Evolutionary conservation across 2,888 invertebrate species (phyloP), one percentile per base, ranked within the genome.

Genomic region (Rugalucina vietnamica): DNA sequence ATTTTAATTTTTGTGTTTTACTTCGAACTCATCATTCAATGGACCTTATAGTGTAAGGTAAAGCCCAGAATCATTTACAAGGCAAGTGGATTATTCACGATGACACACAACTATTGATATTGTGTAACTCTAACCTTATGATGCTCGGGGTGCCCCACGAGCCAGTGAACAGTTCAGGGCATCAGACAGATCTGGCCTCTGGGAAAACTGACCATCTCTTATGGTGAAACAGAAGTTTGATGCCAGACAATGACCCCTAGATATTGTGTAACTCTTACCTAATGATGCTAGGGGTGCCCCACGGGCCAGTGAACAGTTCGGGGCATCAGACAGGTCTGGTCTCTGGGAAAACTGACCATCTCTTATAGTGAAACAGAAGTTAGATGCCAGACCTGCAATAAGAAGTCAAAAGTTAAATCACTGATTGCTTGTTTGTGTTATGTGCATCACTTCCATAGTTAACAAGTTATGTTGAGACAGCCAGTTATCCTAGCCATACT

Each of bases 81-180:
- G n/a, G n/a, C n/a, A n/a, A n/a, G n/a, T n/a, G n/a, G n/a, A n/a
- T n/a, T n/a, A n/a, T n/a, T n/a, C n/a, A n/a, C n/a, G n/a, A n/a
- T n/a, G n/a, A n/a, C n/a, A n/a, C n/a, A n/a, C n/a, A n/a, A n/a
- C n/a, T n/a, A n/a, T n/a, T n/a, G n/a, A n/a, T n/a, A n/a, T n/a
- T n/a, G n/a, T n/a, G n/a, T 43, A 54, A 60, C 12, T 34, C 37
- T 78, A 82, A 94, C 94, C 94, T 79, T 93, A 78, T 57, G 91
- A 91, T 49, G 89, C 87, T 10, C 94, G 84, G 21, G 92, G 85
- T 5, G 93, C 92, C 3, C 94, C 94, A 71, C 94, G 85, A 5
- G 94, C 94, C 18, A 95, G 81, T 50, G 94, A 91, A 87, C 94
- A 94, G 37, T 92, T 92, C 1, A 93, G 93, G 24, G 94, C 94